These are phyloP conservation scores for Lanius collurio DNA, from an alignment of 2,113 vertebrate genomes.

Conservation along the genomic window DNA sequence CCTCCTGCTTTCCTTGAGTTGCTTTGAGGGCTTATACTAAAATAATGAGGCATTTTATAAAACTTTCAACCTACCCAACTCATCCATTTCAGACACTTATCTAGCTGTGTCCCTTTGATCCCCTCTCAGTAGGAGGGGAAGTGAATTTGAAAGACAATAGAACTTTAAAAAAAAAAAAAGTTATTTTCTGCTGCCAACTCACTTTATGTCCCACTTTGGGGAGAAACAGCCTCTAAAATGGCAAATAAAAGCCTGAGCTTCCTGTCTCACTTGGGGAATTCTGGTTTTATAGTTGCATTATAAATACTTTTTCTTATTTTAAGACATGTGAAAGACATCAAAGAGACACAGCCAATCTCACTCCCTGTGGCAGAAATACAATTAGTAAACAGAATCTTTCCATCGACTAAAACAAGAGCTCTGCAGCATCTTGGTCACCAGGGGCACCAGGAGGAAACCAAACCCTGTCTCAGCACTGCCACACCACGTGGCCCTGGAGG, in stretches of 20 bases:
- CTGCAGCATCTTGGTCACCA: neutral
- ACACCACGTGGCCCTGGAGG: fast-evolving
- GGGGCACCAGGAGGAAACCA: neutral
- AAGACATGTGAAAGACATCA: neutral
- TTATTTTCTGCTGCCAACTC: neutral
- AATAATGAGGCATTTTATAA: neutral
- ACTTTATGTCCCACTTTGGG: neutral
- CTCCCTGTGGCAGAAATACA: neutral
- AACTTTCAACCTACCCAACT: neutral
- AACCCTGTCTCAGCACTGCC: neutral
- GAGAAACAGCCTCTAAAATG: neutral
- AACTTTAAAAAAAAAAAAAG: neutral
- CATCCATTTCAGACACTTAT: neutral
- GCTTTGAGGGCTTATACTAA: neutral
- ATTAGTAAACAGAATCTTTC: neutral
- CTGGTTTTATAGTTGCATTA: neutral
- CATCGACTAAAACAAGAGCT: neutral
- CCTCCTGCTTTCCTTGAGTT: neutral
- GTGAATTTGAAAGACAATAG: slow-evolving; percentile 21
- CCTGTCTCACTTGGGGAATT: neutral
- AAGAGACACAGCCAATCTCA: neutral
- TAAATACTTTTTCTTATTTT: neutral
- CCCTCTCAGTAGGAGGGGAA: neutral
- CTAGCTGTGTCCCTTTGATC: neutral
- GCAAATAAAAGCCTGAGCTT: neutral